Conservation (phyloP, 2,113 vertebrate species). For the Perognathus longimembris region DNA sequence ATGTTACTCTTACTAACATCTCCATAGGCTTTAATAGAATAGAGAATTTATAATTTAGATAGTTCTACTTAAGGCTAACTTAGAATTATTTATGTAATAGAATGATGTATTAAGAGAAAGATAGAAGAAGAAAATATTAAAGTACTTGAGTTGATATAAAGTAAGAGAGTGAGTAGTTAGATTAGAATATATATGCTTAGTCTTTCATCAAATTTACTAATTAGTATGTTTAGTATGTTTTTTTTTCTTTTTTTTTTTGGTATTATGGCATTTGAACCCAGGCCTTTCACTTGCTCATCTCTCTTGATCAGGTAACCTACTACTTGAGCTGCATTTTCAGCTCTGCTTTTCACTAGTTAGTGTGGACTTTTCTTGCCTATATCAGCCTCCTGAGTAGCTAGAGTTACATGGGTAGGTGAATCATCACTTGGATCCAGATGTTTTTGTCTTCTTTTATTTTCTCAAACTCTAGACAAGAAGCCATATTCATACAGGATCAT, state of each 20-base stretch:
- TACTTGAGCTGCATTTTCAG: too few species aligned
- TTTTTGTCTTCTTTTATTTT: neutral
- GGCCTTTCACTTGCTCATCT: too few species aligned
- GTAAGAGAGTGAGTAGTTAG: neutral
- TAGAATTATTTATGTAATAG: constrained; percentile 22
- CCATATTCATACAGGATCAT: neutral
- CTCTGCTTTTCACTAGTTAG: too few species aligned
- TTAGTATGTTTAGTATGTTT: too few species aligned
- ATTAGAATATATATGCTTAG: neutral
- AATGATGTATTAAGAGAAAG: neutral
- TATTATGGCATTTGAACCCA: too few species aligned
- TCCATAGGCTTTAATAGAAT: neutral
- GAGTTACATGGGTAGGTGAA: too few species aligned
- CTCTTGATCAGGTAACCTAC: too few species aligned
- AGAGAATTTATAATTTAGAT: neutral
- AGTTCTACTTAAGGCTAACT: neutral
- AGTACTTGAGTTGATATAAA: neutral
- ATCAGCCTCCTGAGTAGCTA: too few species aligned
- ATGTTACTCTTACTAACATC: neutral
- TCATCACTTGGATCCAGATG: too few species aligned
- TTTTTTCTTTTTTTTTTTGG: too few species aligned
- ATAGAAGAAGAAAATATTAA: neutral
- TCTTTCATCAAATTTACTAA: neutral
- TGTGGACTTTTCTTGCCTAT: too few species aligned
- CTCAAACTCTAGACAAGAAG: neutral